Evolutionary conservation across 1,140 invertebrate genomes (phyloP), one percentile per base, ranked within the genome.

Genomic region (Drosophila albomicans): DNA sequence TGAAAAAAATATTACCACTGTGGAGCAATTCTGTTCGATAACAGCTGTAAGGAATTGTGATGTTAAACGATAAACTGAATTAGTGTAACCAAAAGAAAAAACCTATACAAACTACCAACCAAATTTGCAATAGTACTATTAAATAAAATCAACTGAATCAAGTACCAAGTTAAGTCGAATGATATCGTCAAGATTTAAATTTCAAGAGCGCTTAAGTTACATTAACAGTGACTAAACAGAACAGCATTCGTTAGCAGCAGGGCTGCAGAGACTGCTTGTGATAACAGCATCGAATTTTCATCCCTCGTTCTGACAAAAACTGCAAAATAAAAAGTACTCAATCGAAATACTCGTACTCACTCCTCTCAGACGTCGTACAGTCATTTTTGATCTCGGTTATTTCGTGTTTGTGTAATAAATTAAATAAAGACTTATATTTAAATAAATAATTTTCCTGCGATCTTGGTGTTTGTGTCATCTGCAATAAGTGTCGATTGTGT

Each of bases 321-420:
- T 68, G 71, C 71, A 45, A 74, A 74, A 68, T 67, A 61, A 43
- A 38, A 70, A 67, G 64, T 74, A 61, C 71, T 38, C 48, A 51
- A 54, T 16, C 54, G 49, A 74, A 54, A 20, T 64, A 64, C 62
- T 64, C 49, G 61, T 64, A 64, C 62, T 64, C 62, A 64, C 38
- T 38, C 62, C 62, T 64, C 25, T 52, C 35, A 32, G 49, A 64
- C 32, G n/a, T 65, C 65, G 72, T 75, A 75, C 72, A 75, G 72
- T 75, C 72, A 70, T 75, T 63, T 70, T 51, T 63, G 38, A 64
- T 49, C 66, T 63, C 72, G 72, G 72, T 70, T 38, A 56, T 56
- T 69, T 63, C 66, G 66, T 75, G 51, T 70, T 70, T 62, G 66
- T 63, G 43, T 43, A 32, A 49, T 52, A 52, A 20, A 69, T 56